Conservation (phyloP, 1,140 invertebrate species). For the Trialeurodes vaporariorum region DNA sequence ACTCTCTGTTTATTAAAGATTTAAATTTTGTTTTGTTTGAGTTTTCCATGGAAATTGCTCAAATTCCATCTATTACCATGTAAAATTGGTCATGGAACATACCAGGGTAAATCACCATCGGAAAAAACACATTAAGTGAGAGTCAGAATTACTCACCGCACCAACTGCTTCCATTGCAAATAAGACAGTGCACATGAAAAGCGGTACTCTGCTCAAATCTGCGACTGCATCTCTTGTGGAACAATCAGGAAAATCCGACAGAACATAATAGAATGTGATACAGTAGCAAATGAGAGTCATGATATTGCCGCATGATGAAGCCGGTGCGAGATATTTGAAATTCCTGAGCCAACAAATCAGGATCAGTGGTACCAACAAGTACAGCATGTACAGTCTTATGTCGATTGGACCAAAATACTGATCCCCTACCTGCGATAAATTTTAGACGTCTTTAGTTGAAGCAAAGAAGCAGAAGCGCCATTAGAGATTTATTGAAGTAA, state of each 20-base stretch:
- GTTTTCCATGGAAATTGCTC: too few species aligned
- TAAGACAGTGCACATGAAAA: constrained; percentile 63
- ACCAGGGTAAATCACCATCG: too few species aligned
- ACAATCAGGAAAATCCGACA: constrained; percentile 41
- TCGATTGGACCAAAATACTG: constrained; percentile 35
- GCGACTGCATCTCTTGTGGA: constrained; percentile 23
- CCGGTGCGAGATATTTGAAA: constrained; percentile 64
- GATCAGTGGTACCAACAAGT: constrained; percentile 52
- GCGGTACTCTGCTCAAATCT: constrained; percentile 39
- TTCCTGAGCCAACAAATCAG: constrained; percentile 63
- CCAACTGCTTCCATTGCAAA: constrained; percentile 79
- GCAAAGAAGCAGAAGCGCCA: too few species aligned
- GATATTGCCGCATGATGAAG: constrained; percentile 67
- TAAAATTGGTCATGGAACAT: too few species aligned
- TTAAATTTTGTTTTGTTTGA: too few species aligned
- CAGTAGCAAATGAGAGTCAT: constrained; percentile 65
- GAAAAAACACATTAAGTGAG: too few species aligned
- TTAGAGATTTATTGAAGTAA: too few species aligned
- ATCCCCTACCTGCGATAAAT: constrained; percentile 35
- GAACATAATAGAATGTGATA: constrained; percentile 68
- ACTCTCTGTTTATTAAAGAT: too few species aligned
- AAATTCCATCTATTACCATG: too few species aligned
- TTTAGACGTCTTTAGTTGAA: too few species aligned
- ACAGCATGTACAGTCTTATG: constrained; percentile 41
- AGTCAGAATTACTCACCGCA: constrained; percentile 46